Evolutionary conservation across 2,113 vertebrate genomes (phyloP), one percentile per base, ranked within the genome.

Genomic region (Eonycteris spelaea): DNA sequence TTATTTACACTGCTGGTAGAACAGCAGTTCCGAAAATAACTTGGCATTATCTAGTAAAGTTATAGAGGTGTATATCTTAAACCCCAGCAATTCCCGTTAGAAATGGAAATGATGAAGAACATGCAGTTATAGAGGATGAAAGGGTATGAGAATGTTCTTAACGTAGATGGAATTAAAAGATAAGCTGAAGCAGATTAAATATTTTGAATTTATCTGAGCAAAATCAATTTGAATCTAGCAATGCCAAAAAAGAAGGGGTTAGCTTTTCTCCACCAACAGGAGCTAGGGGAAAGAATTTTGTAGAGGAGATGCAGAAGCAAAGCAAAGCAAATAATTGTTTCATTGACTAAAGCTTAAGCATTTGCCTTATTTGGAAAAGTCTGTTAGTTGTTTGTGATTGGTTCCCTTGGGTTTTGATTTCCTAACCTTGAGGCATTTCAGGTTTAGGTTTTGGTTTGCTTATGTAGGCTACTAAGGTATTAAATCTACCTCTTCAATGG

Each of bases 31-130:
- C 57, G 73, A 65, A 63, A 65, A 90, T 53, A 65, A 78, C 65
- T 90, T 51, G 45, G 24, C 33, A 22, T 73, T 45, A 73, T 67
- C 16, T 40, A 38, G 4, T 67, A 53, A 90, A 78, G n/a, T 65
- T 65, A 21, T 38, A 33, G 73, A 30, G 55, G 21, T 78, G 26
- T 38, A n/a, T 74, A 61, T 11, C 16, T 51, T 67, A 78, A 51
- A 38, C 14, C 18, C 19, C 57, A 75, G 40, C 40, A 51, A 48
- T 57, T 75, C 63, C 16, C 71, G 73, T 55, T 77, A 83, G 43
- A 80, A 90, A 38, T 82, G 33, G 43, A 89, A 77, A 78, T 77
- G 75, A 65, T 93, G 82, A 95, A 88, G 63, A n/a, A 30, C 28
- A 35, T 77, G 53, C 0, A 80, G 8, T 91, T 57, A 33, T 24